Conservation (phyloP, 2,113 vertebrate genomes). For the Anguilla japonica region DNA sequence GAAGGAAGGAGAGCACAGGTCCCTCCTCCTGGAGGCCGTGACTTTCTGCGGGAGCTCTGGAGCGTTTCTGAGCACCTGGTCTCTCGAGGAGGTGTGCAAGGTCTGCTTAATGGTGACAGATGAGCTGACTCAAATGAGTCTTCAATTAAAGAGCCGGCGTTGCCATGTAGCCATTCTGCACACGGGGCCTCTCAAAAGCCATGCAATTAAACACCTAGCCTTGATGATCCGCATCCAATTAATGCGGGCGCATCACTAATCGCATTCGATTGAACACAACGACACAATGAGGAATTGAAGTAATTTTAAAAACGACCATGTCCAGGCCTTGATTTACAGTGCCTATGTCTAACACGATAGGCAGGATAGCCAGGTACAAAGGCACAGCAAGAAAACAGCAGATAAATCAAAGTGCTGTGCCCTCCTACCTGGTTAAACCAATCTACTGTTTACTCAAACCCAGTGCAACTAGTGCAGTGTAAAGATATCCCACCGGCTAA, state of each 20-base stretch:
- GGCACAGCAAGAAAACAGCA: not conserved
- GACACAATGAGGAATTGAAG: slow-evolving; percentile 9
- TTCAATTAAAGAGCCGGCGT: not conserved
- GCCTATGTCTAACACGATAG: not conserved
- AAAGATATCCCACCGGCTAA: not conserved
- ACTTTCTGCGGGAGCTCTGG: not conserved
- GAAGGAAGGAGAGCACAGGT: not conserved
- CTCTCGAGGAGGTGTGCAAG: not conserved
- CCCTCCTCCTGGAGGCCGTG: not conserved
- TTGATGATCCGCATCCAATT: slow-evolving; percentile 3
- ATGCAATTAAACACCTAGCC: not conserved
- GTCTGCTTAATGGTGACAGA: slow-evolving; percentile 3
- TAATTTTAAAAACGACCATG: not conserved
- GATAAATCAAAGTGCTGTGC: not conserved
- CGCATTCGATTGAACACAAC: slow-evolving; percentile 1
- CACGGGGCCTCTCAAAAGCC: slow-evolving; percentile 5
- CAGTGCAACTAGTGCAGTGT: not conserved
- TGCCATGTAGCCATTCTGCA: not conserved
- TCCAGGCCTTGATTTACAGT: not conserved
- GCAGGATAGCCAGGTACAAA: not conserved
- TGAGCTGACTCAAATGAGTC: slow-evolving; percentile 6
- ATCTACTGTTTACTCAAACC: not conserved
- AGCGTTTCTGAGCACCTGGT: not conserved
- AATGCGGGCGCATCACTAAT: not conserved
- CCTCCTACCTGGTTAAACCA: not conserved